Evolutionary conservation across 1,140 invertebrate genomes (phyloP), one percentile per base, ranked within the genome.

Genomic region (Kradibia gibbosae): DNA sequence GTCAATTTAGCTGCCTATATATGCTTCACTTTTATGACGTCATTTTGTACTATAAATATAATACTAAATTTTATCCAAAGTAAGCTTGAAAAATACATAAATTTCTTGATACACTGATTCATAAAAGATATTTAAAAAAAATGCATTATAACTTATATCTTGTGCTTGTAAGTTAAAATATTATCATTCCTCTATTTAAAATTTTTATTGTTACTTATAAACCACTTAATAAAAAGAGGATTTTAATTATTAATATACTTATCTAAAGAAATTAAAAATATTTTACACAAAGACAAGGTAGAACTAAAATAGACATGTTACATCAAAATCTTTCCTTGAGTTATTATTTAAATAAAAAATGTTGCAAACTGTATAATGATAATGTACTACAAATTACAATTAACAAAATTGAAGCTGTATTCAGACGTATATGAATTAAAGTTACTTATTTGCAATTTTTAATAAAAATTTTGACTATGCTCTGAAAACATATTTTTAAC

Each of bases 31-130:
- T 45, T 77, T 57, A n/a, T 22, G 39, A 62, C 75, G 75, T 72
- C 80, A 74, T 82, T 82, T 78, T 62, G 25, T 28, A 28, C 80
- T 82, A 82, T 72, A 82, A 82, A 82, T 82, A 82, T 78, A 67
- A 67, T 77, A 72, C 55, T 62, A 77, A 77, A 82, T 82, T 15
- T 72, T 67, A 71, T 82, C 74, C 78, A 82, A 78, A 82, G 73
- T 20, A 48, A 77, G 60, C 65, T 70, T 81, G 31, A 55, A 76
- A 81, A 81, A 60, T 76, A n/a, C 42, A 5, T 62, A 36, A 25
- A 31, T 31, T 72, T 73, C 53, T 57, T 78, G 20, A 57, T 1
- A 57, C 34, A 70, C 15, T 39, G 7, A 36, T 22, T 65, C 34
- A 48, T 60, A 60, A 60, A 75, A 11, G 11, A 28, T 36, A 36